phyloP scores from a whole-genome alignment of 2,888 invertebrate genomes.

The Galerucella nymphaeae region DNA sequence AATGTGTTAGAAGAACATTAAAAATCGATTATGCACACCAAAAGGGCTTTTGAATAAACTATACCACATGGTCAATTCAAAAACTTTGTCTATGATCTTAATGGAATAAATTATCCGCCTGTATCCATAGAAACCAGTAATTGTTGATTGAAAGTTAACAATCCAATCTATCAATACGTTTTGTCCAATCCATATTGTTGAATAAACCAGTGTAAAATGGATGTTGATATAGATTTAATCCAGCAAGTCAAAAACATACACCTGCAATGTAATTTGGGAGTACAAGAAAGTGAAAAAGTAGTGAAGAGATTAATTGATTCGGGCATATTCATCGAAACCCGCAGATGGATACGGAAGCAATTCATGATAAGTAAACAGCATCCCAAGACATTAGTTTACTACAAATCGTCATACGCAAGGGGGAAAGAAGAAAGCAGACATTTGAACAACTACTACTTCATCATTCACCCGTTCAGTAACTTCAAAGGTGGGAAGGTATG shows the following conservation, averaged over 20 bases:
- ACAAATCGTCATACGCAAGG: constrained; percentile 23
- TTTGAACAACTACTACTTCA: constrained; percentile 9
- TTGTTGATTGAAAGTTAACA: neutral
- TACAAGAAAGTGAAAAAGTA: constrained; percentile 8
- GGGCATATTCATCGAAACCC: constrained; percentile 29
- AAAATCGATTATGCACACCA: too few relatives aligned
- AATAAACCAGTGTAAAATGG: neutral
- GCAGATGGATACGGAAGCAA: constrained; percentile 19
- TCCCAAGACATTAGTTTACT: constrained; percentile 21
- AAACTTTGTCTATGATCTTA: too few relatives aligned
- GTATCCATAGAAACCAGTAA: neutral
- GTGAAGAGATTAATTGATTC: constrained; percentile 28
- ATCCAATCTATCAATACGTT: neutral
- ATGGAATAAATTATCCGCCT: too few relatives aligned
- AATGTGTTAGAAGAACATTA: too few relatives aligned
- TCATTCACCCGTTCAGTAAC: constrained; percentile 28
- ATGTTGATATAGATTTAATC: neutral
- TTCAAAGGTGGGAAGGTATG: constrained; percentile 15
- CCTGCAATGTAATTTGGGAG: neutral
- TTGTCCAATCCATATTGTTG: neutral
- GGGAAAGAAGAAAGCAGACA: constrained; percentile 25
- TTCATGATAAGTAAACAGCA: constrained; percentile 17
- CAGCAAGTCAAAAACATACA: neutral
- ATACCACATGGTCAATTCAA: too few relatives aligned
- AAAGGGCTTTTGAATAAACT: too few relatives aligned